Percentiles rank a stretch among this genome's conserved stretches.
Evolutionary conservation across 2,797 vertebrate genomes (phyloP).

Genomic region (Chelonia mydas): DNA sequence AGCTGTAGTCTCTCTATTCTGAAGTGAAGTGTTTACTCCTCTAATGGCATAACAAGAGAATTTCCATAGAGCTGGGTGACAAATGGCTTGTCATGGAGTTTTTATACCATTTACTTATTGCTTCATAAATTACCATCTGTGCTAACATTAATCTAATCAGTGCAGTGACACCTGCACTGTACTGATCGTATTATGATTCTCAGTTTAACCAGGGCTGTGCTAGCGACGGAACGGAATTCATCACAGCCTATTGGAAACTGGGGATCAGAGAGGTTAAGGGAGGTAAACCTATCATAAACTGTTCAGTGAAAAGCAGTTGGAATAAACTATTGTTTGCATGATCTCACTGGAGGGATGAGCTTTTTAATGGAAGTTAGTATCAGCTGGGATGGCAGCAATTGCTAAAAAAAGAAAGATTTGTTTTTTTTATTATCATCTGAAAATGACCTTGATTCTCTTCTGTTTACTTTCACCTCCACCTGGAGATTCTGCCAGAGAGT

Average conservation of each 20-base stretch:
- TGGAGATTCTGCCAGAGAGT: background rate
- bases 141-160: constrained; percentile 49
- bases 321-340: background rate
- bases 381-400: background rate
- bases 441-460: background rate
- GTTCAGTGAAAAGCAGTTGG: background rate
- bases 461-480: background rate
- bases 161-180: constrained; percentile 40
- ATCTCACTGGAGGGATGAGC: background rate
- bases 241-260: constrained; percentile 26
- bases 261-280: background rate
- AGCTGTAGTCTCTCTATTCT: background rate
- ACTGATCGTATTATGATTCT: constrained; percentile 67
- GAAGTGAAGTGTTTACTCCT: background rate
- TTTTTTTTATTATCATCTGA: background rate
- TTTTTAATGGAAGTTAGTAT: background rate
- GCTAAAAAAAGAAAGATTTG: background rate
- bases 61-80: constrained; percentile 38
- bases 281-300: constrained; percentile 6
- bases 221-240: constrained; percentile 74
- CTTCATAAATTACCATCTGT: constrained; percentile 62
- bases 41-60: background rate
- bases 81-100: constrained; percentile 48
- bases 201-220: constrained; percentile 15
- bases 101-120: constrained; percentile 67